A percentile compares a stretch with the other conserved stretches of the same genome.
Conservation (phyloP, 2,113 vertebrate species). For the Amblyopsis rosae region DNA sequence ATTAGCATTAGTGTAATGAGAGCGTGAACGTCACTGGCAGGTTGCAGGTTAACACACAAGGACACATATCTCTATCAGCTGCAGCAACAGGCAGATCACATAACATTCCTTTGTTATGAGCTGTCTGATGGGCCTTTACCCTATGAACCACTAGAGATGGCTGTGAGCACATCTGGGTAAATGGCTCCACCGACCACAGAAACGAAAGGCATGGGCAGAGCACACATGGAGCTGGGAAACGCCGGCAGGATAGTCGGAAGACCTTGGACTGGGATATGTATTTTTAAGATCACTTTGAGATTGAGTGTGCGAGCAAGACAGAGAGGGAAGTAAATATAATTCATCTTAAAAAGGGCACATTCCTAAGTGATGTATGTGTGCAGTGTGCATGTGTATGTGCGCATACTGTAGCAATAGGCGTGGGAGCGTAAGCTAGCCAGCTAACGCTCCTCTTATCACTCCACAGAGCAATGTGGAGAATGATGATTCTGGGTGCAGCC, state of each 20-base stretch:
- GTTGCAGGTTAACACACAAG: conserved; percentile 32
- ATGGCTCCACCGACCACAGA: conserved; percentile 51
- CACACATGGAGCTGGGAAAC: conserved; percentile 28
- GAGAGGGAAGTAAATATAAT: conserved; percentile 47
- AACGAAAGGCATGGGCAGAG: conserved; percentile 50
- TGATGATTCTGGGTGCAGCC: conserved; percentile 63
- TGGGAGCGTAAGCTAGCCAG: conserved; percentile 57
- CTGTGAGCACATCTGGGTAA: conserved; percentile 57
- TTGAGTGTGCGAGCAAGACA: conserved; percentile 12
- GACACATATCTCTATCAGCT: conserved; percentile 56
- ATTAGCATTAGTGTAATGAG: conserved; percentile 31
- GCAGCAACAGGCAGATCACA: conserved; percentile 39
- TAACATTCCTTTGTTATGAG: conserved; percentile 66
- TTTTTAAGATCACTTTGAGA: not conserved
- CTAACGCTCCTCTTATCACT: conserved; percentile 63
- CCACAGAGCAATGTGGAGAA: conserved; percentile 69
- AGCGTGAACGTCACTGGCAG: conserved; percentile 32
- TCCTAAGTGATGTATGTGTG: conserved; percentile 53
- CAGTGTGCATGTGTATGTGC: conserved; percentile 32
- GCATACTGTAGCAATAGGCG: conserved; percentile 45
- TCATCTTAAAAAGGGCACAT: conserved; percentile 67
- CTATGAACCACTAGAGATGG: conserved; percentile 43
- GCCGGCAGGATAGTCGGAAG: conserved; percentile 29
- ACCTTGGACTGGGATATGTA: conserved; percentile 13
- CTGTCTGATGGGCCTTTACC: conserved; percentile 49